These are phyloP conservation scores for Gallinago jamesoni DNA, from an alignment of 2,113 vertebrate genomes.

Conservation along the genomic window DNA sequence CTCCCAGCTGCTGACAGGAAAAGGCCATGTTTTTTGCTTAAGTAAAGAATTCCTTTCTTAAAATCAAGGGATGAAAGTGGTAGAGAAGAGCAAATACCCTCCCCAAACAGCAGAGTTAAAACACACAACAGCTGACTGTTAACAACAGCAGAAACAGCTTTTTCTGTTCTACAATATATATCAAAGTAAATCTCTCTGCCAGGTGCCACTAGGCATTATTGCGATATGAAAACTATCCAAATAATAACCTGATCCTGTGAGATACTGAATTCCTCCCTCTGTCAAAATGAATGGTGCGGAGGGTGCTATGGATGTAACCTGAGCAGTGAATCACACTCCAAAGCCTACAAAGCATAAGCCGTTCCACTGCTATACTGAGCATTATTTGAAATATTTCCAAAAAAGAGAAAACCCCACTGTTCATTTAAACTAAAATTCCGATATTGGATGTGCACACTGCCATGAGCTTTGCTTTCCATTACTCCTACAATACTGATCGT, in stretches of 20 bases:
- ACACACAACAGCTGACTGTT: background rate
- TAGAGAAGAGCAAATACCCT: background rate
- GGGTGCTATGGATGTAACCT: background rate
- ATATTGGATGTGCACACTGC: background rate
- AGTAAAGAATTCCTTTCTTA: conserved; percentile 61
- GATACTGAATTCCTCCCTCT: background rate
- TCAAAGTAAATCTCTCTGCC: background rate
- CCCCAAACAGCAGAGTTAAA: background rate
- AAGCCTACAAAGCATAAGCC: background rate
- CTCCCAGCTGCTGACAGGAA: conserved; percentile 75
- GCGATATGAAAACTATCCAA: background rate
- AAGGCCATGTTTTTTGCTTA: conserved; percentile 51
- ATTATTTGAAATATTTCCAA: background rate
- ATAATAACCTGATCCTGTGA: background rate
- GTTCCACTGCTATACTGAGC: background rate
- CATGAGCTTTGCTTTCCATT: background rate
- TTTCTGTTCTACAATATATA: background rate
- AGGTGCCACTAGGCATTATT: background rate
- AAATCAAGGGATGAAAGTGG: conserved; percentile 21
- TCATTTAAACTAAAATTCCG: background rate
- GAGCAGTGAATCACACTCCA: background rate
- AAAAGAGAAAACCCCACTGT: accelerated
- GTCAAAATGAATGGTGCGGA: background rate
- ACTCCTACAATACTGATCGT: background rate
- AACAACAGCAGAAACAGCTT: background rate